Evolutionary conservation across 2,888 invertebrate genomes (phyloP).

Genomic region (Stomorhina lunata): DNA sequence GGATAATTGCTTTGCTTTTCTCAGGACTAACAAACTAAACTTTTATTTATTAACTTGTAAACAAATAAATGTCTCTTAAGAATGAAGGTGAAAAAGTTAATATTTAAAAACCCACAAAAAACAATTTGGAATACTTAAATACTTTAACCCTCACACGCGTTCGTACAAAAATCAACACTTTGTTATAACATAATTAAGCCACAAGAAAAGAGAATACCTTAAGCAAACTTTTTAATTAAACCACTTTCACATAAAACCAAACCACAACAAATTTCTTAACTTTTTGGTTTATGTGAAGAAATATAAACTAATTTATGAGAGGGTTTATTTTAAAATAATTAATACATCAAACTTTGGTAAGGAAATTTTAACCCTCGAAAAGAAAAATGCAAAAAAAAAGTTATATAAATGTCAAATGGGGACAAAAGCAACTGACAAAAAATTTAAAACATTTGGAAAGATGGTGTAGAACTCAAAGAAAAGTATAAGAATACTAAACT

Average conservation of each 20-base stretch:
- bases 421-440: background rate
- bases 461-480: background rate
- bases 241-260: background rate
- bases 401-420: slow-evolving; percentile 10
- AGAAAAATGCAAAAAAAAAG: background rate
- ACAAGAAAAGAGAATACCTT: background rate
- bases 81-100: slow-evolving; percentile 1
- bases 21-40: background rate
- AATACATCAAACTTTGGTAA: slow-evolving; percentile 23
- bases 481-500: background rate
- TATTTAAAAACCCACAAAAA: background rate
- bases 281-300: background rate
- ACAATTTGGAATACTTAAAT: background rate
- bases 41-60: background rate
- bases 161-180: background rate
- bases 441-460: background rate
- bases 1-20: background rate
- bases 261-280: background rate
- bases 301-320: slow-evolving; percentile 1
- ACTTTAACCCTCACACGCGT: too few relatives aligned
- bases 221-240: slow-evolving; percentile 43
- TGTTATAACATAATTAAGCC: slow-evolving; percentile 30
- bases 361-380: background rate
- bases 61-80: background rate
- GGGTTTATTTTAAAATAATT: slow-evolving; percentile 38